Base-by-base conservation (phyloP, 2,113 vertebrate species). In the Nerophis ophidion region DNA sequence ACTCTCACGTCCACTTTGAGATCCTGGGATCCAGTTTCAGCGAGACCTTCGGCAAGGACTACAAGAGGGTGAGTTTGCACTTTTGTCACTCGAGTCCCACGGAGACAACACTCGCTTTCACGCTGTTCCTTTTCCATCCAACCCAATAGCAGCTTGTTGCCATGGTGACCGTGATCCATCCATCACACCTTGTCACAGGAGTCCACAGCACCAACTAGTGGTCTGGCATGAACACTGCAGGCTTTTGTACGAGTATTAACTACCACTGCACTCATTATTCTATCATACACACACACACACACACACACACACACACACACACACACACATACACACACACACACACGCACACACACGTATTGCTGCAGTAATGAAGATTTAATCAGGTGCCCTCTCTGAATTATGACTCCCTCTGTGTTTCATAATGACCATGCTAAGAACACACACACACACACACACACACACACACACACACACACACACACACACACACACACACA, bases 21-120 rank as follows among this genome's bases (percentile, higher is more conserved):
- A 98, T 99, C 70, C 90, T 99, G 15, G 95, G 96, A 63, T 98
- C 96, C 14, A 98, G 95, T 81, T 99, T 96, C 86, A 98, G 97
- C 0, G 95, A 99, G 85, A 97, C 96, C 1, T 99, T 99, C 17
- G 96, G 97, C 74, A 98, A 97, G 75, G 96, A 98, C 71, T 91
- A 97, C 81, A 92, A 96, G 59, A 91, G 96, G 92, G 97, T 98
- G 91, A 93, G 88, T 81, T 52, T 13, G 17, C 6, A 16, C 16
- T 5, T 8, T 5, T 8, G 5, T 2, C 26, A 26, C 26, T n/a
- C n/a, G n/a, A n/a, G n/a, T n/a, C n/a, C 2, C 26, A 26, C 26
- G 4, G 26, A 26, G 4, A 26, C 26, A 26, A 26, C 26, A 26
- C 26, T 12, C 12, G 51, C 26, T 8, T 5, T 7, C 50, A 52